phyloP scores from a whole-genome alignment of 2,113 vertebrate species.

The Aptenodytes forsteri region DNA sequence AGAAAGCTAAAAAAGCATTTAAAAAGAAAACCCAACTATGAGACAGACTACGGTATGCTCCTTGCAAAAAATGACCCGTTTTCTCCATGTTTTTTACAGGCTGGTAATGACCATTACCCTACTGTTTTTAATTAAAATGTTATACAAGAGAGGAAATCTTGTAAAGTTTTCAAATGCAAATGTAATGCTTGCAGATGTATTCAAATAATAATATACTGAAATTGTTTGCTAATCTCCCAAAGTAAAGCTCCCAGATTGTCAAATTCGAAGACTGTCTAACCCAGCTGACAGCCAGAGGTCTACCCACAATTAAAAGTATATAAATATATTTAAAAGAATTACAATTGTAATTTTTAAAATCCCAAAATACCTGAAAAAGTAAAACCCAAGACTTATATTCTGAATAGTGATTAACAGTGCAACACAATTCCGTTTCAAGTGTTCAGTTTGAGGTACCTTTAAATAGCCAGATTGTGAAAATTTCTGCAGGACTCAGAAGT shows the following conservation, averaged over 20 bases:
- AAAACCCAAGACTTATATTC: neutral
- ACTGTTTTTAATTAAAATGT: neutral
- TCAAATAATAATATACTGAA: neutral
- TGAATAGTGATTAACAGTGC: neutral
- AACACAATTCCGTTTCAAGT: neutral
- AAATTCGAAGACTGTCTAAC: neutral
- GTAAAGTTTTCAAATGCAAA: neutral
- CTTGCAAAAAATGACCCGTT: neutral
- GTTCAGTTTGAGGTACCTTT: neutral
- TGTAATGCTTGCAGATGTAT: neutral
- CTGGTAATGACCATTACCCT: neutral
- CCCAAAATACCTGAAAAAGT: neutral
- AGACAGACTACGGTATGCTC: neutral
- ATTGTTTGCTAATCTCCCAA: neutral
- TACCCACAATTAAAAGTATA: neutral
- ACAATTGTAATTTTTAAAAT: neutral
- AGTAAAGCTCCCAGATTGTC: neutral
- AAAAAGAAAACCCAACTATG: neutral
- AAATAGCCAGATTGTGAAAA: neutral
- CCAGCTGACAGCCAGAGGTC: neutral
- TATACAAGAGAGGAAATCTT: too few relatives aligned
- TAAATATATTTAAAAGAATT: neutral
- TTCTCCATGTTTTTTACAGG: neutral
- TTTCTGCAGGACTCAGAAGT: neutral
- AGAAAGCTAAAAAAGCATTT: neutral